Percentiles rank a stretch among this genome's conserved stretches.
phyloP scores from a whole-genome alignment of 1,140 invertebrate species.

The Trichoplusia ni region DNA sequence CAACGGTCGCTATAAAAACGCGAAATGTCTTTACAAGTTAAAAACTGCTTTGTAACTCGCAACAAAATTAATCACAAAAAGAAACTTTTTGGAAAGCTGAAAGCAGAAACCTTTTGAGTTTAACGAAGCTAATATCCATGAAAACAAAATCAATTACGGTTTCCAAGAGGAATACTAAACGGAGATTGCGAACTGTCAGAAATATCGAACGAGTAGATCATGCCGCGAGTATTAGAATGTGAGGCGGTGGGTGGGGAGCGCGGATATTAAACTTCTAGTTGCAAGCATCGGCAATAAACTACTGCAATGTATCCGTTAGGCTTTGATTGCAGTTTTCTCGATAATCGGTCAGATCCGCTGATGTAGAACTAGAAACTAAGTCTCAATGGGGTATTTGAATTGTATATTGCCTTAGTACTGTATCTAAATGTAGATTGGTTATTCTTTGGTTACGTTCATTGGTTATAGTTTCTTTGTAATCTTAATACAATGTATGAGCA shows the following conservation, averaged over 20 bases:
- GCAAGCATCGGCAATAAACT: constrained; percentile 11
- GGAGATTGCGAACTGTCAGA: not conserved
- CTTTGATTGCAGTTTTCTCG: constrained; percentile 1
- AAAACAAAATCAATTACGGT: constrained; percentile 17
- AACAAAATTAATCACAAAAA: constrained; percentile 10
- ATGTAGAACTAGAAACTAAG: no score
- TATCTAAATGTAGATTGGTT: no score
- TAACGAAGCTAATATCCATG: constrained; percentile 16
- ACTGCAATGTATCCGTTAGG: constrained; percentile 5
- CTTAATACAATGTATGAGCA: no score
- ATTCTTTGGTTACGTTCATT: no score
- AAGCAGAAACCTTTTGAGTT: constrained; percentile 11
- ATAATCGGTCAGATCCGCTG: not conserved
- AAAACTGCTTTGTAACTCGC: constrained; percentile 19
- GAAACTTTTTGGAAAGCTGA: constrained; percentile 11
- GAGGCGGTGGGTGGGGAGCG: not conserved
- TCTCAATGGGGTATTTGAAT: no score
- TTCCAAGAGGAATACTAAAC: not conserved
- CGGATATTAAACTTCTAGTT: constrained; percentile 8
- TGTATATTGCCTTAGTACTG: no score
- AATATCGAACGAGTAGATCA: not conserved
- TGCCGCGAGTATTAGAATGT: not conserved
- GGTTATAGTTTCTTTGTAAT: no score
- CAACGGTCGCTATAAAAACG: constrained; percentile 8
- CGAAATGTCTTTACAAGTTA: constrained; percentile 10